Conservation (phyloP, 2,797 vertebrate species). For the Manis javanica region DNA sequence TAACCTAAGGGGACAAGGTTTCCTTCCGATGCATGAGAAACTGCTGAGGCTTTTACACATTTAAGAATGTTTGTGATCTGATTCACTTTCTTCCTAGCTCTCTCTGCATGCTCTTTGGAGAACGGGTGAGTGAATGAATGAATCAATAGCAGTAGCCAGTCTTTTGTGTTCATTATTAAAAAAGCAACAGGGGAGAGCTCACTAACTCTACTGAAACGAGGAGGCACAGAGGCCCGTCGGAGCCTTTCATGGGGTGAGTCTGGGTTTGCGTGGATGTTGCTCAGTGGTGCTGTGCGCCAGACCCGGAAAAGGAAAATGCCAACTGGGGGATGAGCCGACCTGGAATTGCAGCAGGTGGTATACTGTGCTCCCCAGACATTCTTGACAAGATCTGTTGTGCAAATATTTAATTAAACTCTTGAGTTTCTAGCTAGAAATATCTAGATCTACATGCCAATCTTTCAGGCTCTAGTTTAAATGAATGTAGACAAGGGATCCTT, state of each 20-base stretch:
- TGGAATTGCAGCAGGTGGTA: not conserved
- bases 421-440: constrained; percentile 21
- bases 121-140: not conserved
- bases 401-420: constrained; percentile 50
- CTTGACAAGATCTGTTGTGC: not conserved
- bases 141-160: not conserved
- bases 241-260: not conserved
- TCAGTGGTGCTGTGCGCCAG: not conserved
- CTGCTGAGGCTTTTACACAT: not conserved
- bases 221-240: rapidly evolving
- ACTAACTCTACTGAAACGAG: not conserved
- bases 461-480: not conserved
- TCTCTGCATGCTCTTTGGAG: not conserved
- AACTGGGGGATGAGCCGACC: rapidly evolving
- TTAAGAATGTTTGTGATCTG: not conserved
- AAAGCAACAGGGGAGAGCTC: not conserved
- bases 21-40: not conserved
- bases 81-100: not conserved
- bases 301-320: rapidly evolving
- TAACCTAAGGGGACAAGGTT: rapidly evolving
- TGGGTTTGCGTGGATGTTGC: rapidly evolving
- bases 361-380: not conserved
- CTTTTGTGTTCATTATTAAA: not conserved
- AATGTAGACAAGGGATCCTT: not conserved
- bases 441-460: not conserved